Conservation (phyloP, 2,888 invertebrate genomes). For the Melitaea athalia region DNA sequence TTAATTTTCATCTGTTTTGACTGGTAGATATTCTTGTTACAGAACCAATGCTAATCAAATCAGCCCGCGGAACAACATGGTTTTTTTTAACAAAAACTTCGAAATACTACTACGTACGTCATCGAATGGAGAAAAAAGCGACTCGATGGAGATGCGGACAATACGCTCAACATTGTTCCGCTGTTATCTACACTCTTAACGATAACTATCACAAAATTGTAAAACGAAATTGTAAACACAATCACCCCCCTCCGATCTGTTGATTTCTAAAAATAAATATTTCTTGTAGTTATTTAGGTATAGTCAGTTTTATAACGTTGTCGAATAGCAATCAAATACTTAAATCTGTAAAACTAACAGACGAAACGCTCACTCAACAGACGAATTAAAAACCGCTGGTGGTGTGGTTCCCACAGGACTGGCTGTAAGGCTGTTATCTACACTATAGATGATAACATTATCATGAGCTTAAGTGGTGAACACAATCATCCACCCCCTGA, state of each 20-base stretch:
- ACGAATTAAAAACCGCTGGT: constrained; percentile 44
- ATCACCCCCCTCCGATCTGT: constrained; percentile 28
- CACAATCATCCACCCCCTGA: constrained; percentile 36
- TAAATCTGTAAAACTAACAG: no score
- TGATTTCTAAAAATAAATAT: no score
- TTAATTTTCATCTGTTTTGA: neutral
- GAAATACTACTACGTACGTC: constrained; percentile 49
- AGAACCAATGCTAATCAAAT: constrained; percentile 28
- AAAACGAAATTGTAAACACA: constrained; percentile 19
- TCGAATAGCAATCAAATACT: no score
- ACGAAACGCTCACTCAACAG: no score
- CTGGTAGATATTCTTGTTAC: neutral
- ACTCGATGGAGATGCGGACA: constrained; percentile 50
- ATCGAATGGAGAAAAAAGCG: constrained; percentile 40
- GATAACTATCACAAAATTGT: constrained; percentile 25
- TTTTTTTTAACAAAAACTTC: constrained; percentile 20
- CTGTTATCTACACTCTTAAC: constrained; percentile 40
- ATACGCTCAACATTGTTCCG: constrained; percentile 42
- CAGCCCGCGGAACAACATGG: constrained; percentile 23
- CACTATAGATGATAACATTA: constrained; percentile 37
- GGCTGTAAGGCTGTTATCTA: constrained; percentile 43
- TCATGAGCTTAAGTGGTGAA: constrained; percentile 35
- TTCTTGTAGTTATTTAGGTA: no score
- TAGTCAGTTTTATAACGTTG: no score
- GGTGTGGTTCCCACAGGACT: constrained; percentile 45